A percentile compares a stretch with the other conserved stretches of the same genome.
Conservation (phyloP, 2,888 invertebrate species). For the Epinotia nisella region DNA sequence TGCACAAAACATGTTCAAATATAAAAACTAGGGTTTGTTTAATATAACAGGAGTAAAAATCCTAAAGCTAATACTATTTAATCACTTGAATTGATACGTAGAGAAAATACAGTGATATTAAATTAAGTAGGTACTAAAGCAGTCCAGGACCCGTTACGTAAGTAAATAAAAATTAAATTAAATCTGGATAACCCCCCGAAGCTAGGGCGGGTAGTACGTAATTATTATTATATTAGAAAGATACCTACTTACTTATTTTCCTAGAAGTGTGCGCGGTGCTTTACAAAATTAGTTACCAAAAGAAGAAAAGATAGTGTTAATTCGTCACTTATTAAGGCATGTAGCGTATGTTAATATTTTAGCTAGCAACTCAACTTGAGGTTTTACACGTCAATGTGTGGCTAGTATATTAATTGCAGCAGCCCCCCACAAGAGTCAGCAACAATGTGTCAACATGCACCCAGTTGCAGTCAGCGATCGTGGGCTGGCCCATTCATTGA, state of each 20-base stretch:
- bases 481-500: constrained; percentile 61
- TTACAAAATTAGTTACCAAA: background rate
- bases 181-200: no score
- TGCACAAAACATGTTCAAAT: no score
- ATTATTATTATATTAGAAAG: background rate
- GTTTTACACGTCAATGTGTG: background rate
- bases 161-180: no score
- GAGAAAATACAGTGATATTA: no score
- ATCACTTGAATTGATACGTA: no score
- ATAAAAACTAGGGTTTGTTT: no score
- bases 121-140: no score
- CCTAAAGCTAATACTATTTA: no score
- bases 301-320: background rate
- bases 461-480: constrained; percentile 60
- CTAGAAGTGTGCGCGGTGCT: background rate
- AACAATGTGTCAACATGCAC: constrained; percentile 57
- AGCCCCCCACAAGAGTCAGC: constrained; percentile 52
- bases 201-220: no score
- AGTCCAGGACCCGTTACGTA: no score
- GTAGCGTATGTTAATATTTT: background rate
- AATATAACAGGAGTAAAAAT: no score
- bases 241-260: background rate
- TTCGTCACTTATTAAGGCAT: background rate
- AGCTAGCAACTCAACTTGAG: background rate
- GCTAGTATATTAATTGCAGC: constrained; percentile 34